Base-by-base conservation (phyloP, 2,113 vertebrate species). In the Dasyurus viverrinus region DNA sequence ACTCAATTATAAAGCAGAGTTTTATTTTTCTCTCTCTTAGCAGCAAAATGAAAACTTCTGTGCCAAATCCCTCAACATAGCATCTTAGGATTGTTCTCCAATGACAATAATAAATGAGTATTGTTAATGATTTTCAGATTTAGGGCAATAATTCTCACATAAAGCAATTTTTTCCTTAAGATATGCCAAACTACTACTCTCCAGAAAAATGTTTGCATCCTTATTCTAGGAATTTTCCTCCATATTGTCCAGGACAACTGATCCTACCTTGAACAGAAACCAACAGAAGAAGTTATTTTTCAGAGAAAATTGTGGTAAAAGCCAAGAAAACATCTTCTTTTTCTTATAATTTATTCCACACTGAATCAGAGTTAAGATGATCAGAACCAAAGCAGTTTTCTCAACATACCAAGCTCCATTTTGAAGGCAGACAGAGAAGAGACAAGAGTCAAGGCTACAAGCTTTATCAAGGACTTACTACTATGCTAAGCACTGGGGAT, bases 51-150 rank as follows among this genome's bases (percentile, higher is more conserved):
- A 95, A 91, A 95, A 91, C 50, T 90, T 94, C 25, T 54, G 93
- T 50, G 90, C 94, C 92, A 97, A 97, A 95, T 96, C 93, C 93
- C 55, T 95, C 95, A 96, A 93, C 60, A 95, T 42, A 96, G 30
- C 47, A 53, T 90, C 93, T 95, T 95, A 96, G 97, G 94, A 95
- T 54, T 92, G 42, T 76, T 96, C 92, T 97, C 93, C 95, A 97
- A 97, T 97, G 97, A 98, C 96, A 97, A 97, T 96, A 97, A 98
- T 95, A 97, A 98, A 98, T 96, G 95, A 97, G 54, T 24, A 22
- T 94, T 94, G 97, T 96, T 98, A 98, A 98, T 98, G 96, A 95
- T 94, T 98, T 98, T 98, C 97, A 98, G 97, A 98, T 97, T 97
- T 96, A 98, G 95, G 95, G 94, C 94, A 98, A 93, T 97, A 98